Base-by-base conservation (phyloP, 2,888 invertebrate species). In the Neoscelio sp. region DNA sequence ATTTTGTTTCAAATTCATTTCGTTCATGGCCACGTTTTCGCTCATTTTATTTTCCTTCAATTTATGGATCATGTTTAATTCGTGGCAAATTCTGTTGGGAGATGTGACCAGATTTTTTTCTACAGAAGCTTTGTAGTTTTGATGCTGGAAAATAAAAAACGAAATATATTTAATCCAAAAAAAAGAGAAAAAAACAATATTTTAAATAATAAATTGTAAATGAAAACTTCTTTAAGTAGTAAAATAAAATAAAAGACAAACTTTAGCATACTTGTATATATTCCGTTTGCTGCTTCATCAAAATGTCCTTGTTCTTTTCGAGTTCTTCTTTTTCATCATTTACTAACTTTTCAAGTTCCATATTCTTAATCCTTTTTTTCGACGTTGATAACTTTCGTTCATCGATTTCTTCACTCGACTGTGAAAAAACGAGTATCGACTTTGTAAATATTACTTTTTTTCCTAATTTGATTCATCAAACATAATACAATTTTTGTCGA, bases 21-120 rank as follows among this genome's bases (percentile, higher is more conserved):
- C 23, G 18, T 23, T 54, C 1, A 35, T 7, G 1, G 35, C n/a
- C 12, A n/a, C 1, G 1, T 35, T 10, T 12, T 54, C 54, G 1
- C 13, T 38, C 1, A 20, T 35, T 8, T 23, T 35, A 20, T 35
- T 12, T 20, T 20, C 23, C 8, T 54, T 35, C 10, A 35, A 2
- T 23, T 35, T 35, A 8, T 8, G 8, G 3, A 54, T 13, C 10
- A 4, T 35, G 4, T 12, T 20, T 7, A 54, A 1, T 4, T 20
- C 18, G 3, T 54, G 13, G 38, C 23, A 8, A 35, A 54, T 35
- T 54, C 23, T 54, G 15, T 8, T 1, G n/a, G 54, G 54, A 1
- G 54, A 35, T 4, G n/a, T 20, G 0, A 54, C 54, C 12, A 54
- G 30, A 12, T 54, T 54, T 38, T 54, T 38, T n/a, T 54, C 35